Percentiles rank a stretch among this genome's conserved stretches.
These are phyloP conservation scores for Harpagoxenus sublaevis DNA, from an alignment of 2,888 invertebrate species.

Conservation along the genomic window DNA sequence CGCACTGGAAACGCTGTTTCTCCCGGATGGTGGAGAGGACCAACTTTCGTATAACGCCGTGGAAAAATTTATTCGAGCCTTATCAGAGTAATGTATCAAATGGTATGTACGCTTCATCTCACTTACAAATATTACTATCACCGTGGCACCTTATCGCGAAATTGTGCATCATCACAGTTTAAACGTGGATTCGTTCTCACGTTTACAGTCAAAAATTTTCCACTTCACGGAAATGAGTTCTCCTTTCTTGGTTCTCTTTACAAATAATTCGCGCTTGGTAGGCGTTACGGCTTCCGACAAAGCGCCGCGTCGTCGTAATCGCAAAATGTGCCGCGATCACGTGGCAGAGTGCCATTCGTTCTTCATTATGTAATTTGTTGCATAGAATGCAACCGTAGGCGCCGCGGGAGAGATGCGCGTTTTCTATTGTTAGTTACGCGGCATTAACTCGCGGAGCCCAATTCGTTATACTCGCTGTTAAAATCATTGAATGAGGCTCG, in stretches of 20 bases:
- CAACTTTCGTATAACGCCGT: neutral
- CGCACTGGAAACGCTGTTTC: neutral
- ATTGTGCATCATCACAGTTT: slow-evolving; percentile 58
- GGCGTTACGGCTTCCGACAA: neutral
- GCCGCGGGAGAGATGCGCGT: slow-evolving; percentile 16
- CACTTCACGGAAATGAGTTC: neutral
- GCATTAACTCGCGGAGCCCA: slow-evolving; percentile 46
- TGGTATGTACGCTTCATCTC: neutral
- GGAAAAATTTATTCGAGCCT: slow-evolving; percentile 22
- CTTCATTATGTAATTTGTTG: slow-evolving; percentile 47
- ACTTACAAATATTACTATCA: slow-evolving; percentile 15
- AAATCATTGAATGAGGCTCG: slow-evolving; percentile 35
- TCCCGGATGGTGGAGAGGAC: neutral
- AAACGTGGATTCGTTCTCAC: neutral
- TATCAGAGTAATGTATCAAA: slow-evolving; percentile 30
- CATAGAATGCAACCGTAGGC: neutral
- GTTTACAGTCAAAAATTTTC: neutral
- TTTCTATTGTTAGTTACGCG: slow-evolving; percentile 50
- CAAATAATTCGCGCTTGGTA: slow-evolving; percentile 7
- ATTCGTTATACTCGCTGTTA: slow-evolving; percentile 38
- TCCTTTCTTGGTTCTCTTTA: neutral
- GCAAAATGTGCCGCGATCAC: slow-evolving; percentile 3
- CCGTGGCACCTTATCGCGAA: slow-evolving; percentile 57
- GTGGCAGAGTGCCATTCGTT: slow-evolving; percentile 27
- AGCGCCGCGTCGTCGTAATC: neutral